Evolutionary conservation across 1,140 invertebrate genomes (phyloP).

Genomic region (Listronotus bonariensis): DNA sequence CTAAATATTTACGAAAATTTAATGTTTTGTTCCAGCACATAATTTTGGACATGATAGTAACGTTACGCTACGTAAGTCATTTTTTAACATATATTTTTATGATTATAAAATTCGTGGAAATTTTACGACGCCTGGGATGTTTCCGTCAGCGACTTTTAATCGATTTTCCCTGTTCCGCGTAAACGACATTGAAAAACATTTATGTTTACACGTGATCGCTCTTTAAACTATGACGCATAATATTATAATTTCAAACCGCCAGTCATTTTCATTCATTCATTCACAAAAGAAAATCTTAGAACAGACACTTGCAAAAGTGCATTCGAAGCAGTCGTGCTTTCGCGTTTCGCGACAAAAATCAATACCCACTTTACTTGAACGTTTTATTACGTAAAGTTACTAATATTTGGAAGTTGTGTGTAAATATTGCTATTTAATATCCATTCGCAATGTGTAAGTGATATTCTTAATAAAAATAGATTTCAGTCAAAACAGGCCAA

Average conservation of each 20-base stretch:
- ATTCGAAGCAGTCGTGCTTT: slow-evolving; percentile 1
- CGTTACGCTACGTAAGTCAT: slow-evolving; percentile 18
- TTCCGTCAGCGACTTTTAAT: slow-evolving; percentile 28
- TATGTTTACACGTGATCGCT: slow-evolving; percentile 37
- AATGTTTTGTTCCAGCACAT: no score
- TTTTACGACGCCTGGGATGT: slow-evolving; percentile 7
- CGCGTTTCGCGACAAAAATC: slow-evolving; percentile 9
- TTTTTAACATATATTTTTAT: not conserved
- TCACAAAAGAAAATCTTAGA: slow-evolving; percentile 37
- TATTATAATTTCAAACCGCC: slow-evolving; percentile 31
- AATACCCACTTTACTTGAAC: slow-evolving; percentile 6
- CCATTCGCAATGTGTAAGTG: no score
- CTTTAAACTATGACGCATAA: slow-evolving; percentile 43
- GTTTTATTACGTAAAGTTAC: no score
- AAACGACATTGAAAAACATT: slow-evolving; percentile 44
- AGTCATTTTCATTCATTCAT: slow-evolving; percentile 39
- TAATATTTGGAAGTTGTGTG: no score
- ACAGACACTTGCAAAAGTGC: slow-evolving; percentile 6
- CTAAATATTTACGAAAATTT: not conserved
- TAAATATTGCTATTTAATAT: no score
- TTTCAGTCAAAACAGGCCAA: no score
- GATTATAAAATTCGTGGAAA: slow-evolving; percentile 9
- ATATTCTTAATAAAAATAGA: no score
- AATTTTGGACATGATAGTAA: no score
- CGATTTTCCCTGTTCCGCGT: slow-evolving; percentile 36